These are phyloP conservation scores for Lepisosteus osseus DNA, from an alignment of 2,113 vertebrate species.

Conservation along the genomic window DNA sequence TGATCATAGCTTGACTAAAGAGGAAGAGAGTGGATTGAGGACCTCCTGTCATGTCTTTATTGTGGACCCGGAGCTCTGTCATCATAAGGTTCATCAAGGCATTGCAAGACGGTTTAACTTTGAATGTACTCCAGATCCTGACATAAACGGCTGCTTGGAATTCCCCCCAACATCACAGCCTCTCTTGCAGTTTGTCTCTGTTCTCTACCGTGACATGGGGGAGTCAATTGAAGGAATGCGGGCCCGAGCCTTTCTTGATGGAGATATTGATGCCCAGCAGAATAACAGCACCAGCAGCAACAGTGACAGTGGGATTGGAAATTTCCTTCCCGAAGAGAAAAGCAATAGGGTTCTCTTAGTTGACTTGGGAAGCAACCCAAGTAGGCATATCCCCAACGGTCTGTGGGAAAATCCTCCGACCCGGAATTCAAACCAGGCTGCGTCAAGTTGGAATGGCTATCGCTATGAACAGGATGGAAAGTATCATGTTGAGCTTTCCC, in stretches of 20 bases:
- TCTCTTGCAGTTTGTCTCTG: constrained; percentile 90
- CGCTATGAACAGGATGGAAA: constrained; percentile 67
- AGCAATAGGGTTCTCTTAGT: constrained; percentile 84
- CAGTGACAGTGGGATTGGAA: constrained; percentile 94
- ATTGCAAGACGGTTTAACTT: constrained; percentile 85
- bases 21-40: constrained; percentile 77
- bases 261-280: constrained; percentile 84
- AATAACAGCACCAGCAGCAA: constrained; percentile 94
- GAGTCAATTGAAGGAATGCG: constrained; percentile 90
- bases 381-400: constrained; percentile 65
- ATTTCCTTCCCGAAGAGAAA: constrained; percentile 90
- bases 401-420: constrained; percentile 72
- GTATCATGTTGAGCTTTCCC: constrained; percentile 62
- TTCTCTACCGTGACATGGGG: constrained; percentile 94
- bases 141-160: constrained; percentile 89
- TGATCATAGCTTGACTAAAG: constrained; percentile 63
- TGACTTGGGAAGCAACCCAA: constrained; percentile 78
- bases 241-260: constrained; percentile 86
- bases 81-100: constrained; percentile 86
- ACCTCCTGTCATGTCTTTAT: constrained; percentile 97
- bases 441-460: constrained; percentile 76
- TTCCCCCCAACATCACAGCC: constrained; percentile 90
- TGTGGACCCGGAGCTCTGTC: constrained; percentile 91
- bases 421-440: constrained; percentile 64
- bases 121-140: constrained; percentile 90